Evolutionary conservation across 2,797 vertebrate species (phyloP).

Genomic region (Parauchenoglanis punctatus): DNA sequence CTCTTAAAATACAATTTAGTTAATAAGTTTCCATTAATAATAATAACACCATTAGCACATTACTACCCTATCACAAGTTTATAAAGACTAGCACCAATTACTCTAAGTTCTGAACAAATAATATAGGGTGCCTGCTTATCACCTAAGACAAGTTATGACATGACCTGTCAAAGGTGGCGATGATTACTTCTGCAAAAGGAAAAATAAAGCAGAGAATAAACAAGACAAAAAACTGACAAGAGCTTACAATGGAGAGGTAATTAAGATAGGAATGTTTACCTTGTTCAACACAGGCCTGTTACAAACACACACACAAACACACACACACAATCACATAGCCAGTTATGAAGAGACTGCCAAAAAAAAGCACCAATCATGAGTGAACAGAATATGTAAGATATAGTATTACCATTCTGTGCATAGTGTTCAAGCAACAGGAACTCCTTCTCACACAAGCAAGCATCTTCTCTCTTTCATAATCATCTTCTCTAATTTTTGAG

Average conservation of each 20-base stretch:
- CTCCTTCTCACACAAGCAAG: not conserved
- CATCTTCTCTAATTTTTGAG: not conserved
- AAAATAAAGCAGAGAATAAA: conserved; percentile 19
- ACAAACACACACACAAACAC: conserved; percentile 24
- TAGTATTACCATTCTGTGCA: not conserved
- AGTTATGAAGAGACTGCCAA: not conserved
- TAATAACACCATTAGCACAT: not conserved
- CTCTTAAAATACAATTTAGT: not conserved
- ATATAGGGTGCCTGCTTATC: conserved; percentile 29
- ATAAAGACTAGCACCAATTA: not conserved
- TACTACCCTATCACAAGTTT: not conserved
- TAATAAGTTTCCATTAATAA: not conserved
- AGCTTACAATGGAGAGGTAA: conserved; percentile 1
- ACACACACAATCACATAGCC: conserved; percentile 13
- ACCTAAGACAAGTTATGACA: conserved; percentile 43
- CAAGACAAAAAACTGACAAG: not conserved
- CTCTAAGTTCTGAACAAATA: conserved; percentile 21
- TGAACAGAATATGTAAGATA: not conserved
- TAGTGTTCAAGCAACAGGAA: not conserved
- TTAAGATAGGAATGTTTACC: conserved; percentile 45
- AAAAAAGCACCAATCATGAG: not conserved
- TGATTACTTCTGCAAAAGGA: conserved; percentile 32
- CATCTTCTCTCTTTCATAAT: conserved; percentile 1
- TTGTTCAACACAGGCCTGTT: conserved; percentile 8
- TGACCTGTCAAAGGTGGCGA: not conserved